phyloP scores from a whole-genome alignment of 2,113 vertebrate genomes.

The Channa maculata region DNA sequence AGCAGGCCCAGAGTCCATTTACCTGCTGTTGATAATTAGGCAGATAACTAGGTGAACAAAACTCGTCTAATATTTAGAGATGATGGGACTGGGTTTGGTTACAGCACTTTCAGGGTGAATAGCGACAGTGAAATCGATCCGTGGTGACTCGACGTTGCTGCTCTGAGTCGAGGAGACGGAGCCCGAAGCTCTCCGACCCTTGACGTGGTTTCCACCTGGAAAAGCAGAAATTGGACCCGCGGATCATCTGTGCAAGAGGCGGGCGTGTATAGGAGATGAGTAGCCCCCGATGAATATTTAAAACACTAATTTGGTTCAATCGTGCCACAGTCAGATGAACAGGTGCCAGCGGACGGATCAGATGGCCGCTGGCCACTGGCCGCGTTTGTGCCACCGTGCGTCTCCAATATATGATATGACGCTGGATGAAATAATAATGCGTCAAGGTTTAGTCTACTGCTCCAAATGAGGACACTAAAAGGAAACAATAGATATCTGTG shows the following conservation, averaged over 20 bases:
- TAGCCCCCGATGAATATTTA: slow-evolving; percentile 87
- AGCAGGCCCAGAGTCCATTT: slow-evolving; percentile 77
- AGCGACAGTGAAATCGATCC: slow-evolving; percentile 79
- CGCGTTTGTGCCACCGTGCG: slow-evolving; percentile 40
- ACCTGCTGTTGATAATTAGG: slow-evolving; percentile 91
- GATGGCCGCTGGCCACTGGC: slow-evolving; percentile 44
- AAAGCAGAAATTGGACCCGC: slow-evolving; percentile 82
- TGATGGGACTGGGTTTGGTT: slow-evolving; percentile 78
- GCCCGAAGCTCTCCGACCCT: slow-evolving; percentile 34
- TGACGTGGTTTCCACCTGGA: slow-evolving; percentile 80
- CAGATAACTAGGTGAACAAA: slow-evolving; percentile 80
- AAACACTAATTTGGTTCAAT: slow-evolving; percentile 77
- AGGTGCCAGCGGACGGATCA: slow-evolving; percentile 75
- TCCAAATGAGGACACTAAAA: slow-evolving; percentile 5
- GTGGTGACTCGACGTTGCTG: slow-evolving; percentile 61
- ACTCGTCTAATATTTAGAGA: slow-evolving; percentile 81
- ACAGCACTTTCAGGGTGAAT: slow-evolving; percentile 72
- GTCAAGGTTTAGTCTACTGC: slow-evolving; percentile 19
- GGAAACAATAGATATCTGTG: slow-evolving; percentile 4
- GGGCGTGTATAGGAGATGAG: slow-evolving; percentile 63
- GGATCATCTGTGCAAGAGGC: slow-evolving; percentile 68
- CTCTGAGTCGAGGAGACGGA: slow-evolving; percentile 46
- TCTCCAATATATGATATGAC: slow-evolving; percentile 59
- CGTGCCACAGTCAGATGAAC: slow-evolving; percentile 66
- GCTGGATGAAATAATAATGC: slow-evolving; percentile 65